A percentile compares a stretch with the other conserved stretches of the same genome.
phyloP scores from a whole-genome alignment of 35 echinoderm and acorn worm species.

The Amphiura filiformis region DNA sequence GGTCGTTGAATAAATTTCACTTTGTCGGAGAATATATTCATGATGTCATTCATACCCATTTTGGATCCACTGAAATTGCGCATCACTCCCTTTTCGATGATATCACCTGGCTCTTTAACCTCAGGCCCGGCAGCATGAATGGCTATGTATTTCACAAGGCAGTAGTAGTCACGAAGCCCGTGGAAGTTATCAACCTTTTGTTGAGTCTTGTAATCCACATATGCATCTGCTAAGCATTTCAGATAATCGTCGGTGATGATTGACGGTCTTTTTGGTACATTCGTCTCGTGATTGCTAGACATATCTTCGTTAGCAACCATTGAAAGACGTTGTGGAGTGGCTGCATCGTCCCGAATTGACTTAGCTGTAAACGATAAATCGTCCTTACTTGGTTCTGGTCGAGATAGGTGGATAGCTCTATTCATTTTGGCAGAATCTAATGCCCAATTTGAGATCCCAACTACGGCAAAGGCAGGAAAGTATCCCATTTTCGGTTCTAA shows the following conservation, averaged over 20 bases:
- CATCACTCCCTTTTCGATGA: neutral
- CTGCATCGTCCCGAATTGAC: constrained; percentile 10
- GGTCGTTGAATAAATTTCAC: neutral
- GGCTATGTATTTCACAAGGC: constrained; percentile 11
- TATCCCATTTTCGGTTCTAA: constrained; percentile 11
- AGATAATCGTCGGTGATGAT: neutral
- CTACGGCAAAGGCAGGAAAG: constrained; percentile 28
- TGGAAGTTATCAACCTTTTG: constrained; percentile 13
- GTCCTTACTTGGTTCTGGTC: constrained; percentile 30
- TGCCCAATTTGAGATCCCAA: constrained; percentile 55
- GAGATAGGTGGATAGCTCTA: constrained; percentile 20
- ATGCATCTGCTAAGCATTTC: constrained; percentile 10
- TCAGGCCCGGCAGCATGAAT: neutral
- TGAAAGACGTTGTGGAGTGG: no score
- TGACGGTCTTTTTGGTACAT: neutral
- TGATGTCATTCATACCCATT: neutral
- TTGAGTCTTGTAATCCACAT: neutral
- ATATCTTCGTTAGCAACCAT: neutral
- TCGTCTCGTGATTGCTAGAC: neutral
- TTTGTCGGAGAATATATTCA: constrained; percentile 22
- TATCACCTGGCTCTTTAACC: neutral
- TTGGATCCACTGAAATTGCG: constrained; percentile 27
- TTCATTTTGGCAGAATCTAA: constrained; percentile 57
- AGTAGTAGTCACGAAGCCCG: constrained; percentile 36
- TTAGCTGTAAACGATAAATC: constrained; percentile 28